Evolutionary conservation across 30 jellyfish, hydroid and myxozoan species (phyloP).

Genomic region (Mastigias papua): DNA sequence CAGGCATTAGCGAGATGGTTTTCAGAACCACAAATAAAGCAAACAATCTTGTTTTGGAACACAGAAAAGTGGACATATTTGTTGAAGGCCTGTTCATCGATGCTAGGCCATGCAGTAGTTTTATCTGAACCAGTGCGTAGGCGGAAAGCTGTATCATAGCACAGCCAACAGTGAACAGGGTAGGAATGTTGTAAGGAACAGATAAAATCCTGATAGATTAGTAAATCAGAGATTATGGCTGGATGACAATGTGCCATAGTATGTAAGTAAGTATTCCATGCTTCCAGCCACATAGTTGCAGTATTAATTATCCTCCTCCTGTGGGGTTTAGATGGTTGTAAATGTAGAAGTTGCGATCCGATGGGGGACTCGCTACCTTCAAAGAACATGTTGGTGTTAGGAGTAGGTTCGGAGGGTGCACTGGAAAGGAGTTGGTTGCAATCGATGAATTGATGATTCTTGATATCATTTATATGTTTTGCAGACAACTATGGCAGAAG

Average conservation of each 20-base stretch:
- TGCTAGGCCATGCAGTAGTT: background rate
- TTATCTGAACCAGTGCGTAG: conserved; percentile 2
- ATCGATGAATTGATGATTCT: conserved; percentile 5
- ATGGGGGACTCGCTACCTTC: background rate
- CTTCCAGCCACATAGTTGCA: background rate
- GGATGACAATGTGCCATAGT: conserved; percentile 28
- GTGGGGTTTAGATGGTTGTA: background rate
- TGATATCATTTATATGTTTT: background rate
- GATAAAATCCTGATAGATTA: conserved; percentile 20
- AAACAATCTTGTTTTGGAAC: background rate
- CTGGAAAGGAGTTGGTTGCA: background rate
- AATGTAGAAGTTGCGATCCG: background rate
- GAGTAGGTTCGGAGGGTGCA: background rate
- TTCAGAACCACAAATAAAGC: background rate
- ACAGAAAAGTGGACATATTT: conserved; percentile 15
- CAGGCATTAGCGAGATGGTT: conserved; percentile 16
- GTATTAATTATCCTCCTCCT: background rate
- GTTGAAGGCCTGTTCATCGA: conserved; percentile 22
- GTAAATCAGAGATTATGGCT: background rate
- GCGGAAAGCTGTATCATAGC: conserved; percentile 37
- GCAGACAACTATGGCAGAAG: conserved; percentile 3
- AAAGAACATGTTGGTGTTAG: background rate
- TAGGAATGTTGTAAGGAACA: background rate
- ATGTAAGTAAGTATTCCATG: conserved; percentile 15
- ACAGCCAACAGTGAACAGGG: background rate